Conservation (phyloP, 2,888 invertebrate species). For the Alloscopus bannaensis region DNA sequence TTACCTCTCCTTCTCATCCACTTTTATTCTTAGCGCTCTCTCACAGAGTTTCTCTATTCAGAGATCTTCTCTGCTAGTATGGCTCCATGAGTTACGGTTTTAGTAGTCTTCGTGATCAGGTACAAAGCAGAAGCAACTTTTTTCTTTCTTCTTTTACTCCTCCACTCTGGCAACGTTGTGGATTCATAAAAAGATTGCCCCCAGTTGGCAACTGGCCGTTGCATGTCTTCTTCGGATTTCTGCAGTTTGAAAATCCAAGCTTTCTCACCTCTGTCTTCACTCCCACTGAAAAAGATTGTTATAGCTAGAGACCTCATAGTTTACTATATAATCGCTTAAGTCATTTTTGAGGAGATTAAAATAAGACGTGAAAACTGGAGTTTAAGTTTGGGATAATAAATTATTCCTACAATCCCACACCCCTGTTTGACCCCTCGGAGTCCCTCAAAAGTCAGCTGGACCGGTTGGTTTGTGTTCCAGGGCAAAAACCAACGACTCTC, state of each 20-base stretch:
- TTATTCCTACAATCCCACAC: slow-evolving; percentile 71
- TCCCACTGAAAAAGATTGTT: background rate
- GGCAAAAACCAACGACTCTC: background rate
- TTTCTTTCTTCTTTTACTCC: no score
- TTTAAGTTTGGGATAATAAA: slow-evolving; percentile 73
- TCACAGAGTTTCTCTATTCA: background rate
- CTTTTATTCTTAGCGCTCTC: background rate
- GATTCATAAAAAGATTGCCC: no score
- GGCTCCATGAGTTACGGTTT: background rate
- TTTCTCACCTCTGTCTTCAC: no score
- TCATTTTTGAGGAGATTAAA: no score
- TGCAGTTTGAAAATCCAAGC: no score
- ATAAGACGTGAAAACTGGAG: slow-evolving; percentile 73
- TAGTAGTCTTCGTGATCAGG: background rate
- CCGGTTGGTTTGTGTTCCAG: slow-evolving; percentile 39
- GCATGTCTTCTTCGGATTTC: no score
- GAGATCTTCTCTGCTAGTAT: slow-evolving; percentile 1
- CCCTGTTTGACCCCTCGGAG: slow-evolving; percentile 66
- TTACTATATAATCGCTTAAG: no score
- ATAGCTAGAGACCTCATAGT: no score
- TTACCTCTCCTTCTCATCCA: background rate
- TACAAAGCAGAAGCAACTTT: slow-evolving; percentile 13
- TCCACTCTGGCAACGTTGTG: no score
- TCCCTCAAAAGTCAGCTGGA: slow-evolving; percentile 57
- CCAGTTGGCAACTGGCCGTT: no score